These are phyloP conservation scores for Neotoma lepida DNA, from an alignment of 2,113 vertebrate genomes.

Conservation along the genomic window DNA sequence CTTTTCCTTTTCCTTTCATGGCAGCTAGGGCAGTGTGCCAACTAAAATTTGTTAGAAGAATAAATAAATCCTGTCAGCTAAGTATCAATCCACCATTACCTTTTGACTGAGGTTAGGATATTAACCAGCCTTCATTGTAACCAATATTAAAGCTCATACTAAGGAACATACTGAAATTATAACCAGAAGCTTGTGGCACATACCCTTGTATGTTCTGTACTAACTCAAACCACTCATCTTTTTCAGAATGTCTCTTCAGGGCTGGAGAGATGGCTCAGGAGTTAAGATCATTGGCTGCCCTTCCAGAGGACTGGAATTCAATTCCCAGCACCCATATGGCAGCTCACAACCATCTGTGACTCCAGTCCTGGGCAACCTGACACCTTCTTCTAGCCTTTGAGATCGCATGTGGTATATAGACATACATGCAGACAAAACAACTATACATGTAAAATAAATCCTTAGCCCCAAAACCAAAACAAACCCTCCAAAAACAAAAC, in stretches of 20 bases:
- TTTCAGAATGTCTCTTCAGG: neutral
- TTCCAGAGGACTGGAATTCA: neutral
- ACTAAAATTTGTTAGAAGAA: neutral
- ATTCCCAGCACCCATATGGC: neutral
- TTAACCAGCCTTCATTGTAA: neutral
- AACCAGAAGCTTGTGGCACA: neutral
- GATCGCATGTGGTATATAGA: neutral
- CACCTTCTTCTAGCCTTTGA: neutral
- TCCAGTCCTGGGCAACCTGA: neutral
- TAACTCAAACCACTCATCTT: slow-evolving; percentile 14
- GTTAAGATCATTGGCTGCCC: neutral
- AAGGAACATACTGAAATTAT: neutral
- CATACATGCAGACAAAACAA: neutral
- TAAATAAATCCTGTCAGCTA: neutral
- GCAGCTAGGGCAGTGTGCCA: neutral
- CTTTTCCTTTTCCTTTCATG: neutral
- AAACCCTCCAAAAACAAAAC: neutral
- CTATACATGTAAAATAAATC: neutral
- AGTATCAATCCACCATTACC: neutral
- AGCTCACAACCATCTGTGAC: neutral
- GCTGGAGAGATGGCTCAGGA: neutral
- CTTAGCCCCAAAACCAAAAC: neutral
- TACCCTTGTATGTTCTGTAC: neutral
- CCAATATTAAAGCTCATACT: neutral
- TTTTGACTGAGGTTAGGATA: neutral